phyloP scores from a whole-genome alignment of 2,113 vertebrate genomes.

The Regulus satrapa region DNA sequence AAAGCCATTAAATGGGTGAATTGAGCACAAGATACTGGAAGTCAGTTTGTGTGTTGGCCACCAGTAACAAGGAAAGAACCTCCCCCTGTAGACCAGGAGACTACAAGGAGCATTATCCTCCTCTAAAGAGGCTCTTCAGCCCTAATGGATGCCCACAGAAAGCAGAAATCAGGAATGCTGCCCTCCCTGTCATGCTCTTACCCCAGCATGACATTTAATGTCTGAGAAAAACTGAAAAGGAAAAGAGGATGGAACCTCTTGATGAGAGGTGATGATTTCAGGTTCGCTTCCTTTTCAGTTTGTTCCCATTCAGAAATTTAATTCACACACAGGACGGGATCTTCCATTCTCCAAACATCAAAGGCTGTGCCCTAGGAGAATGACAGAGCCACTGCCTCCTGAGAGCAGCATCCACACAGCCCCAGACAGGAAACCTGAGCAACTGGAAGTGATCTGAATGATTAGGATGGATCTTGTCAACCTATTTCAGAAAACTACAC shows the following conservation, averaged over 20 bases:
- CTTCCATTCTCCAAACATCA: neutral
- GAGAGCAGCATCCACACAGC: neutral
- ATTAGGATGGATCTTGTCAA: neutral
- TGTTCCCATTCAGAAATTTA: neutral
- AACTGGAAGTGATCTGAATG: neutral
- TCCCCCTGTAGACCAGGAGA: neutral
- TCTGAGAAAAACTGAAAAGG: neutral
- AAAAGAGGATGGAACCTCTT: neutral
- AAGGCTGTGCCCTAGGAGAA: neutral
- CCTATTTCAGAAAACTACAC: neutral
- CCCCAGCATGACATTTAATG: neutral
- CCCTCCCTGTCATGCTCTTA: neutral
- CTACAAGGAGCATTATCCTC: neutral
- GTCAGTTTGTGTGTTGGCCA: neutral
- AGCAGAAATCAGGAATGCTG: neutral
- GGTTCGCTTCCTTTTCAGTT: neutral
- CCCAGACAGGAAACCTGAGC: neutral
- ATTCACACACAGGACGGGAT: neutral
- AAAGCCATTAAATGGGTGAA: constrained; percentile 1
- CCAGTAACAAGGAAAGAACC: neutral
- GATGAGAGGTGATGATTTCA: neutral
- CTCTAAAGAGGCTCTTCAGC: neutral
- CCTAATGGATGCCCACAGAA: accelerated
- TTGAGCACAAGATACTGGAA: constrained; percentile 12
- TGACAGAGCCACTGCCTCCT: neutral